These are phyloP conservation scores for Epinephelus fuscoguttatus DNA, from an alignment of 2,113 vertebrate species.

Conservation along the genomic window DNA sequence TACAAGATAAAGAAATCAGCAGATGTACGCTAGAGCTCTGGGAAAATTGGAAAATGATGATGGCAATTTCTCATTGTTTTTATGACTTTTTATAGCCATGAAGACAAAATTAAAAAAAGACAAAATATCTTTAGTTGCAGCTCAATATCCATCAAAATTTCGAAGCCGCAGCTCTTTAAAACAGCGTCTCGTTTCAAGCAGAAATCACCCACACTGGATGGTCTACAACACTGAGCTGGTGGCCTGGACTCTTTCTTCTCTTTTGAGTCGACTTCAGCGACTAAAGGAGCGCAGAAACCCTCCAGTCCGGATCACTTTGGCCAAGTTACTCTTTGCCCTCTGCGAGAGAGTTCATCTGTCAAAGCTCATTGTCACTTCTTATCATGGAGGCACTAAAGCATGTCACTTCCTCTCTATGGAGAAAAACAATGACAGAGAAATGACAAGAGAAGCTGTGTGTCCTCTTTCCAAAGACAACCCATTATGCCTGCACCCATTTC, in stretches of 20 bases:
- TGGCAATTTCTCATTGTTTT: background rate
- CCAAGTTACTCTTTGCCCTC: constrained; percentile 27
- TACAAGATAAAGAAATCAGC: too few relatives aligned
- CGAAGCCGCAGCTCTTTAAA: background rate
- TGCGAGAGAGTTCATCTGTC: background rate
- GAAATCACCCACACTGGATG: background rate
- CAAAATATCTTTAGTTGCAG: background rate
- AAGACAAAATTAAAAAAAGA: too few relatives aligned
- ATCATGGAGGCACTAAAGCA: constrained; percentile 18
- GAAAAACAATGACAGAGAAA: constrained; percentile 12
- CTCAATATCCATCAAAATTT: background rate
- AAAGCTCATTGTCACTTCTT: constrained; percentile 19
- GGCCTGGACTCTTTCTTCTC: background rate
- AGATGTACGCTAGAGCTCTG: too few relatives aligned
- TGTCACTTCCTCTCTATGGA: constrained; percentile 12
- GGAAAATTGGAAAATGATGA: too few relatives aligned
- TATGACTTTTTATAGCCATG: background rate
- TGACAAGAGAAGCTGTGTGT: background rate
- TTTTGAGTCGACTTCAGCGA: background rate
- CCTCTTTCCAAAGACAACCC: background rate
- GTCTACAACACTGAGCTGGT: background rate
- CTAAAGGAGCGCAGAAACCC: background rate
- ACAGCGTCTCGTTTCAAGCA: background rate
- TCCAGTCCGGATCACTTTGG: background rate
- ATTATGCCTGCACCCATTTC: background rate